Conservation (phyloP, 1,140 invertebrate genomes). For the fruit fly (Drosophila melanogaster) region DNA sequence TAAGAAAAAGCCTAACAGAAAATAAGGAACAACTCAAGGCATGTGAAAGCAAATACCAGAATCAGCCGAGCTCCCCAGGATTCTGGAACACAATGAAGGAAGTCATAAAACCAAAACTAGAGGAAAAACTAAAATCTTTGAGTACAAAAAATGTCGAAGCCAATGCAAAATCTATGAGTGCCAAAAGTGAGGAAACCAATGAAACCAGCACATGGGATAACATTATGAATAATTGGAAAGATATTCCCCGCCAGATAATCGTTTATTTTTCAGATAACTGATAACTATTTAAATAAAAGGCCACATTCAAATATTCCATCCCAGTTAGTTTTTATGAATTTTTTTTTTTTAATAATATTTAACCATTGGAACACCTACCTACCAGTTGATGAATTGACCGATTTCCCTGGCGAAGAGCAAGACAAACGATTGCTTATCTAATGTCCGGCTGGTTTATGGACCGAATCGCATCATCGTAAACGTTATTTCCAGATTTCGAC, state of each 20-base stretch:
- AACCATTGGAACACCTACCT: neutral
- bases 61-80: neutral
- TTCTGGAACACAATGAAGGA: constrained; percentile 1
- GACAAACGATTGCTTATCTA: constrained; percentile 7
- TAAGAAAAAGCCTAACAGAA: neutral
- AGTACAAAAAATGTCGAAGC: neutral
- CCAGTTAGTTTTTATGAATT: neutral
- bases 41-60: neutral
- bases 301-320: neutral
- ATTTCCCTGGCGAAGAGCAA: constrained; percentile 3
- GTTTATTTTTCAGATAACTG: neutral
- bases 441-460: constrained; percentile 24
- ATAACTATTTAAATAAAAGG: neutral
- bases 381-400: neutral
- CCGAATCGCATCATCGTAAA: constrained; percentile 46
- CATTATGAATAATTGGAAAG: constrained; percentile 1
- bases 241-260: constrained; percentile 5
- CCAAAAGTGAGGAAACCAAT: neutral
- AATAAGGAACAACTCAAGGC: neutral
- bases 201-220: neutral
- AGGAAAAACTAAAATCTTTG: neutral
- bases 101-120: neutral
- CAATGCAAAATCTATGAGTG: neutral
- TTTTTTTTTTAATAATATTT: neutral
- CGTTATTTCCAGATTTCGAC: constrained; percentile 31